These are phyloP conservation scores for Todiramphus chloris DNA, from an alignment of 2,113 vertebrate species.

Conservation along the genomic window DNA sequence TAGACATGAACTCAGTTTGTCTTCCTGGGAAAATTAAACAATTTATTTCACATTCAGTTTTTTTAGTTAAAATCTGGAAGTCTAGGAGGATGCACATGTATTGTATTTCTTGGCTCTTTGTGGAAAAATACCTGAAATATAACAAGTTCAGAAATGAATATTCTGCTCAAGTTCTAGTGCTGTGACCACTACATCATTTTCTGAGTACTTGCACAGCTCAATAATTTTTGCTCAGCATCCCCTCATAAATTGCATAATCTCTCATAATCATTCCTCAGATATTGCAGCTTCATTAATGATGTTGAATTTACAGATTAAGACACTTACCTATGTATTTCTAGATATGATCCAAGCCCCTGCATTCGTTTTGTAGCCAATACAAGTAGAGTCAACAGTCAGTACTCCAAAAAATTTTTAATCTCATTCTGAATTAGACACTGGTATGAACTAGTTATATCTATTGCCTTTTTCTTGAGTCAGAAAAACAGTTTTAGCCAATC, in stretches of 20 bases:
- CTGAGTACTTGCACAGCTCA: not conserved
- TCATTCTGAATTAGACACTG: not conserved
- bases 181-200: not conserved
- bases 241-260: not conserved
- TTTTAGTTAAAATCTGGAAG: not conserved
- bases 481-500: not conserved
- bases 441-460: not conserved
- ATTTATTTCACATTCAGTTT: not conserved
- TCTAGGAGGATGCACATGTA: accelerated
- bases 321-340: not conserved
- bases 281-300: not conserved
- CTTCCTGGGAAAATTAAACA: not conserved
- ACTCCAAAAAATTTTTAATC: not conserved
- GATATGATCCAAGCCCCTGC: not conserved
- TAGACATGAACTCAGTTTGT: not conserved
- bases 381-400: not conserved
- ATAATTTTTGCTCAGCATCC: not conserved
- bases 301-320: not conserved
- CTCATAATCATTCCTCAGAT: not conserved
- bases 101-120: not conserved
- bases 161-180: not conserved
- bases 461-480: not conserved
- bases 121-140: not conserved
- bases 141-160: not conserved
- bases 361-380: not conserved